Base-by-base conservation (phyloP, 2,888 invertebrate genomes). In the Amphimallon solstitiale region DNA sequence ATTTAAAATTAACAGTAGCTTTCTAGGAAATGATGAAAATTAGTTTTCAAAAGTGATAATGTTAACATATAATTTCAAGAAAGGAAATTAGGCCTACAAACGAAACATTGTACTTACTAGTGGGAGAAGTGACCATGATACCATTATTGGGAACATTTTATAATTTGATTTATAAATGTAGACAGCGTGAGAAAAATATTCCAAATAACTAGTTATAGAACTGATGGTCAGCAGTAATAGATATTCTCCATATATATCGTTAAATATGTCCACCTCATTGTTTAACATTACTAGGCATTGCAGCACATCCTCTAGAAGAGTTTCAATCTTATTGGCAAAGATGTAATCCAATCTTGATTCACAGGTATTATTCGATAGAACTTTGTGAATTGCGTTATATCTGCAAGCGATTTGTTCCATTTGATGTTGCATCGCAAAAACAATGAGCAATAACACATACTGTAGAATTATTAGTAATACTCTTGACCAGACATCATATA, bases 61-160 rank as follows among this genome's bases (percentile, higher is more conserved):
- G n/a, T n/a, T n/a, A n/a, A n/a, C n/a, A n/a, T n/a, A n/a, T n/a
- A n/a, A n/a, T n/a, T n/a, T n/a, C n/a, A n/a, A n/a, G n/a, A n/a
- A n/a, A n/a, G n/a, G n/a, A n/a, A n/a, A n/a, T n/a, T n/a, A n/a
- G n/a, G n/a, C n/a, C n/a, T n/a, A n/a, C n/a, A n/a, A n/a, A n/a
- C n/a, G n/a, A n/a, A n/a, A n/a, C n/a, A n/a, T n/a, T n/a, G n/a
- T 9, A 29, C 35, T 51, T 35, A 51, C 51, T 17, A 51, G 35
- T 17, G 51, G 17, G 7, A 51, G 3, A 14, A 14, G 15, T 1
- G 23, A 17, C 56, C 56, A 56, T 1, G 56, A 40, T 14, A 17
- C 43, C 5, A 29, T 5, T 29, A 29, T 29, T 5, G 29, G n/a
- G 7, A 2, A 29, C 6, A 29, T 3, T 5, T 5, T 29, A 1